Conservation (phyloP, 2,113 vertebrate species). For the Amblyornis subalaris region DNA sequence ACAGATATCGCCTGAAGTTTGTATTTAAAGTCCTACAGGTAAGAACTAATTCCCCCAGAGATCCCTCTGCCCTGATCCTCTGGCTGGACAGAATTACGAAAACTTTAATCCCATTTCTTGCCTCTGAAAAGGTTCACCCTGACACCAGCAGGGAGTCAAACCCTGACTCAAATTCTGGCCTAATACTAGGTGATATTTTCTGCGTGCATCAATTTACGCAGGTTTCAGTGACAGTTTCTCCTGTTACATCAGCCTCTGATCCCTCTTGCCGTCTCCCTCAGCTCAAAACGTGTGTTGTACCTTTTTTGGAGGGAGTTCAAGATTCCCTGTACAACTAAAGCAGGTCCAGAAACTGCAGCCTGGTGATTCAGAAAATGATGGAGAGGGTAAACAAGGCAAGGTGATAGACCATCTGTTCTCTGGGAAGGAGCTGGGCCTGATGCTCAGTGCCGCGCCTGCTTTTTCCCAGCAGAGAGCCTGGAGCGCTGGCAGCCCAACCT, state of each 20-base stretch:
- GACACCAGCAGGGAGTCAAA: background rate
- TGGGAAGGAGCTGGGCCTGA: background rate
- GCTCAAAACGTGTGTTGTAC: background rate
- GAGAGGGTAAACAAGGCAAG: constrained; percentile 2
- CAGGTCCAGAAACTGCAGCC: background rate
- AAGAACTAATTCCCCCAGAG: background rate
- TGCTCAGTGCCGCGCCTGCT: background rate
- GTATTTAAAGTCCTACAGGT: background rate
- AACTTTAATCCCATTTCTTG: background rate
- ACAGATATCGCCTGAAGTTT: background rate
- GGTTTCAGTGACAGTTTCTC: background rate
- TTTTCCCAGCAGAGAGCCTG: background rate
- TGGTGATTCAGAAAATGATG: constrained; percentile 19
- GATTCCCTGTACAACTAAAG: background rate
- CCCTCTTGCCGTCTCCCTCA: background rate
- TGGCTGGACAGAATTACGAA: background rate
- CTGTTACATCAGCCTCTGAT: background rate
- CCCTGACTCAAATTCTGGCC: background rate
- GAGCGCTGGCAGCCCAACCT: background rate
- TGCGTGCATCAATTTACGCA: background rate
- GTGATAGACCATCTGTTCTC: constrained; percentile 32
- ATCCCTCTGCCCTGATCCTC: background rate
- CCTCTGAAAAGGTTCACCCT: background rate
- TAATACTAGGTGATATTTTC: background rate
- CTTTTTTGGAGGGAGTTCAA: background rate